A percentile compares a stretch with the other conserved stretches of the same genome.
Conservation (phyloP, 2,797 vertebrate species). For the Podarcis siculus region DNA sequence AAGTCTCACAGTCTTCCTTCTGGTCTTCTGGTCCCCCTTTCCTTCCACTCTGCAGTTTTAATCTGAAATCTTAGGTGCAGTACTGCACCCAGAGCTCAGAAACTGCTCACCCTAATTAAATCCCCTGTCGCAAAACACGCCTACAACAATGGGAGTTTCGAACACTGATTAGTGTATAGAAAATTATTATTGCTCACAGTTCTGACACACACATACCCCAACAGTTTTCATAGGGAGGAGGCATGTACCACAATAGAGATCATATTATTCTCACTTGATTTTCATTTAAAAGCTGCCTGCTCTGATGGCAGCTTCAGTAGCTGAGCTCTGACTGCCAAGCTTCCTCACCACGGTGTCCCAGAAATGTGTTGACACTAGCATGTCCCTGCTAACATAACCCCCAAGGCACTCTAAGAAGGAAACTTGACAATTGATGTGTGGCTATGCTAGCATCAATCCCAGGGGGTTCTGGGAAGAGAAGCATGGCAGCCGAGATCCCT, state of each 20-base stretch:
- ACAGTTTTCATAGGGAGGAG: background rate
- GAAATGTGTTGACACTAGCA: too few species aligned
- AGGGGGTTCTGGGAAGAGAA: background rate
- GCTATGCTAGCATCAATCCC: background rate
- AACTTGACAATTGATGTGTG: background rate
- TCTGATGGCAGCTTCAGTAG: background rate
- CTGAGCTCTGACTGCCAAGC: too few species aligned
- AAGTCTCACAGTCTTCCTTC: conserved; percentile 4
- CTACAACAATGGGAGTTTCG: too few species aligned
- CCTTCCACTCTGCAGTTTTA: too few species aligned
- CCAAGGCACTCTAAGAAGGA: background rate
- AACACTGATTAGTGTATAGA: too few species aligned
- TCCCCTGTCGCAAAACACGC: too few species aligned
- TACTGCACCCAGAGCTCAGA: too few species aligned
- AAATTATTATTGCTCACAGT: too few species aligned
- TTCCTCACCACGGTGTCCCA: too few species aligned
- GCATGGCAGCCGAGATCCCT: background rate
- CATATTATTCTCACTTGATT: background rate
- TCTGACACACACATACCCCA: background rate
- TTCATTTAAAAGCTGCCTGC: background rate
- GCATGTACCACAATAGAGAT: background rate
- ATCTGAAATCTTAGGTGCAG: too few species aligned
- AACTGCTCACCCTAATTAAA: too few species aligned
- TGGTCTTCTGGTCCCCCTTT: background rate
- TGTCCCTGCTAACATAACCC: background rate